These are phyloP conservation scores for Lordiphosa clarofinis DNA, from an alignment of 1,140 invertebrate genomes.

Conservation along the genomic window DNA sequence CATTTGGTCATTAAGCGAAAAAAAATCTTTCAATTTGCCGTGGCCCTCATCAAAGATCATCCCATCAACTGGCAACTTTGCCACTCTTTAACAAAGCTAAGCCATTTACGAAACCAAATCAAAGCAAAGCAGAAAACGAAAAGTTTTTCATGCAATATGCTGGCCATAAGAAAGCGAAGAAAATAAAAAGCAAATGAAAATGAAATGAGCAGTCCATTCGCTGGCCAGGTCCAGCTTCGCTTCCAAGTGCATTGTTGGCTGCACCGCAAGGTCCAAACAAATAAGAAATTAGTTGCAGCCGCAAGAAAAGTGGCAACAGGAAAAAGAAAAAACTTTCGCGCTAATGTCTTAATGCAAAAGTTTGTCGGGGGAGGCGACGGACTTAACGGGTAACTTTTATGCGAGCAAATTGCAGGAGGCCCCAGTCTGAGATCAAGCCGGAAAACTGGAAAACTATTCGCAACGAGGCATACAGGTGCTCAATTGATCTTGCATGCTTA, in stretches of 20 bases:
- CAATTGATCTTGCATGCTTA: constrained; percentile 29
- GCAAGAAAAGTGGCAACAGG: constrained; percentile 57
- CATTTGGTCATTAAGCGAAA: constrained; percentile 26
- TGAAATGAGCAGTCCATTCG: constrained; percentile 59
- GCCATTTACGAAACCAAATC: constrained; percentile 50
- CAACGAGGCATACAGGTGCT: constrained; percentile 51
- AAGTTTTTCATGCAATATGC: constrained; percentile 70
- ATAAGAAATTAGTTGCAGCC: constrained; percentile 74
- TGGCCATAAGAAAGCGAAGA: constrained; percentile 37
- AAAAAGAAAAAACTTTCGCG: constrained; percentile 64
- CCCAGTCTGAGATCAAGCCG: constrained; percentile 27
- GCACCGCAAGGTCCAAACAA: constrained; percentile 63
- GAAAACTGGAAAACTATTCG: constrained; percentile 30
- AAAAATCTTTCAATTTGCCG: background rate
- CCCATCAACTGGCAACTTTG: constrained; percentile 35
- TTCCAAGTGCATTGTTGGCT: constrained; percentile 24
- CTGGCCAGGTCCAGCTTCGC: constrained; percentile 21
- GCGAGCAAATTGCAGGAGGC: constrained; percentile 60
- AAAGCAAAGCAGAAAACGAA: constrained; percentile 64
- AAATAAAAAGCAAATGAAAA: constrained; percentile 55
- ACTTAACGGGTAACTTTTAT: constrained; percentile 54
- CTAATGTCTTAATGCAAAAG: constrained; percentile 78
- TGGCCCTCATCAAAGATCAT: constrained; percentile 49
- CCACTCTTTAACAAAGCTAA: constrained; percentile 40
- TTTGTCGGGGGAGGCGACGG: constrained; percentile 37